Conservation (phyloP, 2,113 vertebrate species). For the Upupa epops region DNA sequence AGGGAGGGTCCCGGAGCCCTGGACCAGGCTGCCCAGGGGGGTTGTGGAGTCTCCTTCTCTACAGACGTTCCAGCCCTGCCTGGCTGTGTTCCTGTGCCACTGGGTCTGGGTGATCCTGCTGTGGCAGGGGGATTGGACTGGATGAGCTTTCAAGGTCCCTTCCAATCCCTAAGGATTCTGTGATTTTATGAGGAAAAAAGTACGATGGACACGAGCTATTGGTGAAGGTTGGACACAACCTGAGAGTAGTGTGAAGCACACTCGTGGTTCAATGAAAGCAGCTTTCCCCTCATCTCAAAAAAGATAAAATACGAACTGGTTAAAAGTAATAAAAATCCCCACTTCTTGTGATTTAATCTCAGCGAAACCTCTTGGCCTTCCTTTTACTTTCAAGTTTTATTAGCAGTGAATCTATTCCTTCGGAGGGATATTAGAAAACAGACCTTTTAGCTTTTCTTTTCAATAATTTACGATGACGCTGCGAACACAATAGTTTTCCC, state of each 20-base stretch:
- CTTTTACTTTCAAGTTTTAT: slow-evolving; percentile 10
- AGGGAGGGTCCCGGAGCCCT: no score
- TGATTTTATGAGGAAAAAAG: not conserved
- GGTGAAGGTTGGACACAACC: not conserved
- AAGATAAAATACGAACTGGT: not conserved
- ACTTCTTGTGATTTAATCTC: not conserved
- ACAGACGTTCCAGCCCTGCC: no score
- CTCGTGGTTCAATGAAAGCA: not conserved
- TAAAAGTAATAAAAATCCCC: not conserved
- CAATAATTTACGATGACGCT: slow-evolving; percentile 51
- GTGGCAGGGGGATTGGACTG: no score
- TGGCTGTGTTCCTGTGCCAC: no score
- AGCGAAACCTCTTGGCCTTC: not conserved
- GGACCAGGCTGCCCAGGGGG: no score
- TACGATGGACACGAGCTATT: not conserved
- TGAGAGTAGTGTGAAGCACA: not conserved
- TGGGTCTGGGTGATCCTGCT: no score
- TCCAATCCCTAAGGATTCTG: no score
- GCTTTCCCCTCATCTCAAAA: not conserved
- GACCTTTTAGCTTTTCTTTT: slow-evolving; percentile 43
- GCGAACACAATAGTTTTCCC: slow-evolving; percentile 63
- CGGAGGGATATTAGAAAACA: slow-evolving; percentile 8
- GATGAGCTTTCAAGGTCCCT: no score
- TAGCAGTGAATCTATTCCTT: slow-evolving; percentile 33
- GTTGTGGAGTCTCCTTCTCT: no score